Conservation (phyloP, 2,113 vertebrate genomes). For the Seriola quinqueradiata region DNA sequence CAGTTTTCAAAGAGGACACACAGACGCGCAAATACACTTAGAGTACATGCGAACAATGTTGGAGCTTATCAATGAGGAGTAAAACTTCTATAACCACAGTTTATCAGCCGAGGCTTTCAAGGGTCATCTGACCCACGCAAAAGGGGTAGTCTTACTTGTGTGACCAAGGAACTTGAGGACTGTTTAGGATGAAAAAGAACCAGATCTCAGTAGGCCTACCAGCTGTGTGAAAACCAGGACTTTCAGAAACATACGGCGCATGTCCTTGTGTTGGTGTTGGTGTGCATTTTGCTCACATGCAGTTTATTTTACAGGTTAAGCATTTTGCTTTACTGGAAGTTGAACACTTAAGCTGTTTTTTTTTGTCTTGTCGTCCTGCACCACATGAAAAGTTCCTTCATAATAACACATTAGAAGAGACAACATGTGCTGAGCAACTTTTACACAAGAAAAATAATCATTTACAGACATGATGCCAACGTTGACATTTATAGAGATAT, state of each 20-base stretch:
- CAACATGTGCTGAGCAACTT: too few relatives aligned
- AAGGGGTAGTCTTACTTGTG: neutral
- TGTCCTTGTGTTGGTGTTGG: neutral
- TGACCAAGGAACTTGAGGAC: neutral
- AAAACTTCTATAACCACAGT: neutral
- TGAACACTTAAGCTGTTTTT: neutral
- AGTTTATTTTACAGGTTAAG: neutral
- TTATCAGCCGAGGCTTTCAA: slow-evolving; percentile 21
- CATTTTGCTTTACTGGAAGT: neutral
- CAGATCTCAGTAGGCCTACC: neutral
- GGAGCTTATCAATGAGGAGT: neutral
- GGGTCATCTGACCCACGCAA: slow-evolving; percentile 5
- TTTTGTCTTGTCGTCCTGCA: neutral
- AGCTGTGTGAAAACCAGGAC: neutral
- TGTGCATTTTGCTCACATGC: neutral
- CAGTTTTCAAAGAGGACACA: slow-evolving; percentile 60
- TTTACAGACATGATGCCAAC: too few relatives aligned
- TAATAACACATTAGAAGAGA: too few relatives aligned
- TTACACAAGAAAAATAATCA: too few relatives aligned
- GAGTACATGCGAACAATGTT: neutral
- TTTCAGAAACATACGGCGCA: neutral
- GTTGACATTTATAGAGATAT: too few relatives aligned
- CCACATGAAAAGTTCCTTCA: too few relatives aligned
- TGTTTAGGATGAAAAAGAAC: neutral
- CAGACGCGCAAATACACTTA: slow-evolving; percentile 22